These are phyloP conservation scores for Sebastes hubbsi DNA, from an alignment of 2,797 vertebrate genomes.

Conservation along the genomic window DNA sequence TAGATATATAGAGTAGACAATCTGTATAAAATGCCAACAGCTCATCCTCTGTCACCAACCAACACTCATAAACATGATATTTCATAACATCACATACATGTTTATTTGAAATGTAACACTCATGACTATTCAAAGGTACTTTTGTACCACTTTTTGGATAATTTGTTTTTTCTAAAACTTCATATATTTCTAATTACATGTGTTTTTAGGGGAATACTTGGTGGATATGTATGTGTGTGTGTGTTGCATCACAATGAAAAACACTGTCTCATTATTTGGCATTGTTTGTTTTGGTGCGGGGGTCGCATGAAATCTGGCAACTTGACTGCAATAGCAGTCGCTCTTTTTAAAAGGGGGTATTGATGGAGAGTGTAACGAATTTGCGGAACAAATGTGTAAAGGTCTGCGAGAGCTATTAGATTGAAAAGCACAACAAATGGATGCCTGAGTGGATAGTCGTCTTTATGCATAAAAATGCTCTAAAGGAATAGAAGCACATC, in stretches of 20 bases:
- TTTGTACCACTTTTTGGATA: conserved; percentile 35
- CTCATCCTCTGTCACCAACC: conserved; percentile 21
- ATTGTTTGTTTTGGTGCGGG: conserved; percentile 21
- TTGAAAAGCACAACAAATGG: conserved; percentile 49
- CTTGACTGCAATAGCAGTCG: conserved; percentile 26
- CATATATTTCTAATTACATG: conserved; percentile 44
- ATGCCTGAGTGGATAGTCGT: conserved; percentile 30
- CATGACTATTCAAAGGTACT: conserved; percentile 36
- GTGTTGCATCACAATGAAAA: conserved; percentile 23
- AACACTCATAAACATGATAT: conserved; percentile 10
- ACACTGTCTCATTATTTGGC: conserved; percentile 7
- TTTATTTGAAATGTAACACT: conserved; percentile 28
- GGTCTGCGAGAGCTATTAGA: conserved; percentile 19
- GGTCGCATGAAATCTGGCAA: conserved; percentile 10
- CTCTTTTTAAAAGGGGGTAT: background rate
- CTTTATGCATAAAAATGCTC: conserved; percentile 43
- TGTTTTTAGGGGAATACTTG: conserved; percentile 23
- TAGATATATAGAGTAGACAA: conserved; percentile 60
- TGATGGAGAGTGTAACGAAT: conserved; percentile 16
- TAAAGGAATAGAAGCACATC: conserved; percentile 50
- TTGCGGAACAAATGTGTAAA: conserved; percentile 11
- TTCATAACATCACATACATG: conserved; percentile 13
- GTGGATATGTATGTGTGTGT: conserved; percentile 25
- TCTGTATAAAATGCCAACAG: conserved; percentile 51
- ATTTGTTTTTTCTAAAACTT: conserved; percentile 37